Conservation (phyloP, 2,888 invertebrate species). For the Trissoscelio sp. region DNA sequence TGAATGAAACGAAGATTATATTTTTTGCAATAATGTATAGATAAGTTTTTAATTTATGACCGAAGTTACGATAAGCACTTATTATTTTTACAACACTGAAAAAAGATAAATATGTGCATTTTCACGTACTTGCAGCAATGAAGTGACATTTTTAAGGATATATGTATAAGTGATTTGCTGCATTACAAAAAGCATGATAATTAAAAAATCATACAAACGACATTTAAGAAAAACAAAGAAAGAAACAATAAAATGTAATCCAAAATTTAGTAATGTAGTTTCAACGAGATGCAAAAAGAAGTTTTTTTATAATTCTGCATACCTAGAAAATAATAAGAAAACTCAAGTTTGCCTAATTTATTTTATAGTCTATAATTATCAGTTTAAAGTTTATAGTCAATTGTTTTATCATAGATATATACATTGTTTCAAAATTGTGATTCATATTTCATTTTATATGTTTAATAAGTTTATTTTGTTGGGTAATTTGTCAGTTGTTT, state of each 20-base stretch:
- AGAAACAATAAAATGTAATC: slow-evolving; percentile 24
- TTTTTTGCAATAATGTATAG: slow-evolving; percentile 49
- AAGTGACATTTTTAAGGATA: slow-evolving; percentile 13
- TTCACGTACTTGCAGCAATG: slow-evolving; percentile 27
- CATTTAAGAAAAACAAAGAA: neutral
- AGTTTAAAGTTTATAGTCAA: slow-evolving; percentile 5
- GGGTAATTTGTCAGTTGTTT: too few relatives aligned
- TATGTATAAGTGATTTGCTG: slow-evolving; percentile 36
- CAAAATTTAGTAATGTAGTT: slow-evolving; percentile 34
- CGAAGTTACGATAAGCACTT: slow-evolving; percentile 24
- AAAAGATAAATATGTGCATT: slow-evolving; percentile 23
- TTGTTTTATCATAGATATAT: neutral
- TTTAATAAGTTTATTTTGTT: neutral
- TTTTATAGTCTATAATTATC: slow-evolving; percentile 18
- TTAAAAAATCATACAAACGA: slow-evolving; percentile 2
- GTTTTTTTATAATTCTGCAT: slow-evolving; percentile 32
- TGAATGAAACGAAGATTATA: slow-evolving; percentile 43
- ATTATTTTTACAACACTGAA: slow-evolving; percentile 51
- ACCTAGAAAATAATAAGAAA: slow-evolving; percentile 1
- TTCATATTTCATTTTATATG: neutral
- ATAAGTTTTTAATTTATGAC: slow-evolving; percentile 40
- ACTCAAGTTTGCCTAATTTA: slow-evolving; percentile 11
- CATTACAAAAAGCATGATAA: slow-evolving; percentile 22
- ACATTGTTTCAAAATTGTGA: neutral
- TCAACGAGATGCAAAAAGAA: slow-evolving; percentile 9